Conservation (phyloP, 2,888 invertebrate species). For the Latrodectus elegans region DNA sequence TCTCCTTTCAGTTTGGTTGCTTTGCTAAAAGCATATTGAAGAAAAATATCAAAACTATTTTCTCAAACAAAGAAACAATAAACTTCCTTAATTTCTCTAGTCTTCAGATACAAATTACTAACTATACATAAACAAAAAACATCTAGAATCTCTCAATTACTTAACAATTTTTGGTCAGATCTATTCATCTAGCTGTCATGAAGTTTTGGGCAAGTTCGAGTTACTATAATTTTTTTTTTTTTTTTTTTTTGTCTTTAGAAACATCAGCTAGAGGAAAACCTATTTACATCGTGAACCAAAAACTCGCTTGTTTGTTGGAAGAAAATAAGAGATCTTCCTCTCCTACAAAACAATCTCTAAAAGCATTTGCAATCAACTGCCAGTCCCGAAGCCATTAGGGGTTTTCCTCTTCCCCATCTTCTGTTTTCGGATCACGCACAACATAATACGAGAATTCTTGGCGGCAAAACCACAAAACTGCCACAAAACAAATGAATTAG, state of each 20-base stretch:
- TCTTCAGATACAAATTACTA: too few species aligned
- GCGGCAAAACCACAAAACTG: conserved; percentile 38
- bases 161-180: too few species aligned
- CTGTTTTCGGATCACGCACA: conserved; percentile 15
- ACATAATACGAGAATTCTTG: background rate
- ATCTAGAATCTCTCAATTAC: too few species aligned
- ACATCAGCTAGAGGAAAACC: background rate
- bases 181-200: background rate
- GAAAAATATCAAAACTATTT: too few species aligned
- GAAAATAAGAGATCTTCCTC: conserved; percentile 2
- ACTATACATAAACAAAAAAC: too few species aligned
- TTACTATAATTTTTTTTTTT: background rate
- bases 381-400: conserved; percentile 7
- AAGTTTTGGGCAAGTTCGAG: background rate
- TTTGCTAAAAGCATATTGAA: too few species aligned
- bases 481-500: conserved; percentile 61
- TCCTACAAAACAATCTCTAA: conserved; percentile 28
- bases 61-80: too few species aligned
- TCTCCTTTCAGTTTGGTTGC: too few species aligned
- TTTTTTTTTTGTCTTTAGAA: background rate
- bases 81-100: too few species aligned
- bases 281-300: background rate
- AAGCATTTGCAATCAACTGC: conserved; percentile 8
- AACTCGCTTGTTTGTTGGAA: background rate
- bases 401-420: background rate